These are phyloP conservation scores for Drosophila siamana DNA, from an alignment of 2,888 invertebrate genomes.

Conservation along the genomic window DNA sequence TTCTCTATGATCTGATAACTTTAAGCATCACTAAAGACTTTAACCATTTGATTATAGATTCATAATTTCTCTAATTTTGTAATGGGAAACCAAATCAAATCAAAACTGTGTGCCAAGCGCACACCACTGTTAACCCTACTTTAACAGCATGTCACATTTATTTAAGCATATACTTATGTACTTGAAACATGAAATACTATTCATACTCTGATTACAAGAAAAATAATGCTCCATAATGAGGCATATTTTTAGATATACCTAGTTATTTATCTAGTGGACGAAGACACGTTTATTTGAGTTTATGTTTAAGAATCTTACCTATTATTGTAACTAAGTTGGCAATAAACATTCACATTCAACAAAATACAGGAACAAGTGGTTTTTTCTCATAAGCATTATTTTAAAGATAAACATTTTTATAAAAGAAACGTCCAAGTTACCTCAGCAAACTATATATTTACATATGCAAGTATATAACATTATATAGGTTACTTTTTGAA, in stretches of 20 bases:
- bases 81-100: slow-evolving; percentile 11
- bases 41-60: slow-evolving; percentile 1
- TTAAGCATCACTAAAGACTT: slow-evolving; percentile 7
- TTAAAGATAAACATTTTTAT: too few relatives aligned
- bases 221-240: slow-evolving; percentile 28
- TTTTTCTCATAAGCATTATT: too few relatives aligned
- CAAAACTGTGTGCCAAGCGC: slow-evolving; percentile 55
- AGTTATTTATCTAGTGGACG: slow-evolving; percentile 27
- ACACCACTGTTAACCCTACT: slow-evolving; percentile 17
- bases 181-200: slow-evolving; percentile 18
- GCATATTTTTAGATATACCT: slow-evolving; percentile 45
- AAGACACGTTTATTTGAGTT: slow-evolving; percentile 39
- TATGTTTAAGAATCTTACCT: slow-evolving; percentile 37
- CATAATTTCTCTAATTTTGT: slow-evolving; percentile 2
- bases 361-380: slow-evolving; percentile 4
- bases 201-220: slow-evolving; percentile 22
- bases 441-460: too few relatives aligned
- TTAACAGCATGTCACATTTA: slow-evolving; percentile 50
- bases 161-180: slow-evolving; percentile 1
- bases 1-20: slow-evolving; percentile 7
- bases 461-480: too few relatives aligned
- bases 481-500: too few relatives aligned
- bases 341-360: slow-evolving; percentile 55
- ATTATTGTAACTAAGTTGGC: slow-evolving; percentile 38
- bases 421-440: not conserved